phyloP scores from a whole-genome alignment of 92 coral and sea anemone genomes.

The Bergia puertoricense region DNA sequence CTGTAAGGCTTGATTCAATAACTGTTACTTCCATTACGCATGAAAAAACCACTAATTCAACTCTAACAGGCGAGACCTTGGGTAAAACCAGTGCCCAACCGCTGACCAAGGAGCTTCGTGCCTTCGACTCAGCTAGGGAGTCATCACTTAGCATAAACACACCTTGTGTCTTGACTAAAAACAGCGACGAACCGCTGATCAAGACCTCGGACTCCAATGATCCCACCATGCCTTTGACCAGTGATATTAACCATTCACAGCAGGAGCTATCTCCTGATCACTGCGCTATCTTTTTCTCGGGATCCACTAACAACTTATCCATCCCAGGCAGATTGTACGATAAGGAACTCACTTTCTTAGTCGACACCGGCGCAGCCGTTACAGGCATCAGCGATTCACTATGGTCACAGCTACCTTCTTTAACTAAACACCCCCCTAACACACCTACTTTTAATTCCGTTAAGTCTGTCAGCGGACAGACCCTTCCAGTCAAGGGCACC shows the following conservation, averaged over 20 bases:
- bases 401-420: constrained; percentile 16
- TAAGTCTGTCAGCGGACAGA: constrained; percentile 51
- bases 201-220: background rate
- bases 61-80: too few relatives aligned
- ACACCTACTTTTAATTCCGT: background rate
- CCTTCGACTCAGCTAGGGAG: too few relatives aligned
- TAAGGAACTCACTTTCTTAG: constrained; percentile 12
- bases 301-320: background rate
- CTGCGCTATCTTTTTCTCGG: constrained; percentile 24
- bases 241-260: background rate
- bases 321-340: background rate
- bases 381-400: constrained; percentile 8
- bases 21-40: too few relatives aligned
- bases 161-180: too few relatives aligned
- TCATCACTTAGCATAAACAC: too few relatives aligned
- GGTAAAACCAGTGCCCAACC: too few relatives aligned
- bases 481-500: constrained; percentile 45
- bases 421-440: constrained; percentile 7
- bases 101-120: too few relatives aligned
- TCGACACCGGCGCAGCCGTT: constrained; percentile 58
- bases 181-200: background rate
- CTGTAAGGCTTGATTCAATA: too few relatives aligned
- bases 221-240: rapidly evolving
- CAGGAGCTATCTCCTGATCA: constrained; percentile 4
- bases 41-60: too few relatives aligned